Evolutionary conservation across 23 tunicate genomes (phyloP).

Genomic region (Trididemnum clinides): DNA sequence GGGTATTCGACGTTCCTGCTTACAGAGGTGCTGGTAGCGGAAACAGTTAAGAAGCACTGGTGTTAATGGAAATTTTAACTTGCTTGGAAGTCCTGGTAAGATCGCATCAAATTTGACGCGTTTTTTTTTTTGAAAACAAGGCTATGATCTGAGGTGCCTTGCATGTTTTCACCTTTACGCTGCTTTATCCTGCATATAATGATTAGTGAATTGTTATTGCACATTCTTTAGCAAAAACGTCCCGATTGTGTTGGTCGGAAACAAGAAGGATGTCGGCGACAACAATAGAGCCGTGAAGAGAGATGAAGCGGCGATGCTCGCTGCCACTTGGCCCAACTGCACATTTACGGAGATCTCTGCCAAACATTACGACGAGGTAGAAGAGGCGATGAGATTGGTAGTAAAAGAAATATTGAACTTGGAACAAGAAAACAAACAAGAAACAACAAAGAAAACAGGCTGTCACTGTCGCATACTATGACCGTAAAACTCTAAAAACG

Average conservation of each 20-base stretch:
- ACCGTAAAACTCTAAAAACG: no score
- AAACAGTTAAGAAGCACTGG: no score
- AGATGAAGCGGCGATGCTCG: slow-evolving; percentile 35
- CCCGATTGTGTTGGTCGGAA: slow-evolving; percentile 50
- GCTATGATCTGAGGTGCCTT: no score
- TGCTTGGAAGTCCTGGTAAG: no score
- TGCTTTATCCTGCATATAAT: no score
- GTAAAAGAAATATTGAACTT: slow-evolving; percentile 36
- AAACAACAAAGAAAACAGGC: not conserved
- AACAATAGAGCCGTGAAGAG: slow-evolving; percentile 12
- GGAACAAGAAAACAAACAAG: not conserved
- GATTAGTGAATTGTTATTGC: no score
- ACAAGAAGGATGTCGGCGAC: slow-evolving; percentile 35
- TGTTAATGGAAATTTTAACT: no score
- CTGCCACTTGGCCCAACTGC: slow-evolving; percentile 48
- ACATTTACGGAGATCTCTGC: slow-evolving; percentile 51
- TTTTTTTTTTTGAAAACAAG: no score
- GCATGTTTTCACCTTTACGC: no score
- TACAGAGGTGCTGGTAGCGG: no score
- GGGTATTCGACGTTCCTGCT: no score
- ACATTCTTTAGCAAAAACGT: slow-evolving; percentile 23
- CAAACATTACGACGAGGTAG: slow-evolving; percentile 2
- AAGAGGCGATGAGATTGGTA: slow-evolving; percentile 13
- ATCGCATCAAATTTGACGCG: no score
- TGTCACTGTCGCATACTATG: not conserved